Percentiles rank a stretch among this genome's conserved stretches.
phyloP scores from a whole-genome alignment of 2,113 vertebrate species.

The Psittacus erithacus region DNA sequence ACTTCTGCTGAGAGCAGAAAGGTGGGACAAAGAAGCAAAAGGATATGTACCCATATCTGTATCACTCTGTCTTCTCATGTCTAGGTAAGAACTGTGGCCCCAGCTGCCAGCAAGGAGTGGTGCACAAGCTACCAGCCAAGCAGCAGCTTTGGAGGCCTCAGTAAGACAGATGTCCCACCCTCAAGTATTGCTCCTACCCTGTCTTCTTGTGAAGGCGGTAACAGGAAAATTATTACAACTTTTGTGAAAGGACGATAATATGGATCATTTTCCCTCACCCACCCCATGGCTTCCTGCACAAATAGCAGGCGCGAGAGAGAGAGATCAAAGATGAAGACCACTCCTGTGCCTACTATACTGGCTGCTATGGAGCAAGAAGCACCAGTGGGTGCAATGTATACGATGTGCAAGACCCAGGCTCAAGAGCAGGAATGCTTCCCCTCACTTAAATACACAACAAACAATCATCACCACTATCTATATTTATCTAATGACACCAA shows the following conservation, averaged over 20 bases:
- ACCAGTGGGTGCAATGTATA: accelerated
- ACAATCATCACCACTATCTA: background rate
- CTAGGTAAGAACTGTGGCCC: background rate
- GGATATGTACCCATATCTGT: accelerated
- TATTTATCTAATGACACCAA: background rate
- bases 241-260: background rate
- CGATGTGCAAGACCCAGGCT: background rate
- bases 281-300: background rate
- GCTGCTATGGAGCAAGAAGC: too few species aligned
- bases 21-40: background rate
- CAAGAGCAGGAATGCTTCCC: background rate
- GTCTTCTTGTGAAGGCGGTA: background rate
- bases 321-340: too few species aligned
- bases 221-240: background rate
- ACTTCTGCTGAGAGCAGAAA: background rate
- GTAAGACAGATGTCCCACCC: background rate
- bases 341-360: too few species aligned
- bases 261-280: background rate
- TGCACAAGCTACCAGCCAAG: background rate
- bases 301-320: background rate
- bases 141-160: background rate
- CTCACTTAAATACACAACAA: too few species aligned
- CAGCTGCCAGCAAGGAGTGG: background rate
- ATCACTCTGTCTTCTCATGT: accelerated
- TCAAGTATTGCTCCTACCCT: background rate